Conservation (phyloP, 1,140 invertebrate genomes). For the Radopholus similis region DNA sequence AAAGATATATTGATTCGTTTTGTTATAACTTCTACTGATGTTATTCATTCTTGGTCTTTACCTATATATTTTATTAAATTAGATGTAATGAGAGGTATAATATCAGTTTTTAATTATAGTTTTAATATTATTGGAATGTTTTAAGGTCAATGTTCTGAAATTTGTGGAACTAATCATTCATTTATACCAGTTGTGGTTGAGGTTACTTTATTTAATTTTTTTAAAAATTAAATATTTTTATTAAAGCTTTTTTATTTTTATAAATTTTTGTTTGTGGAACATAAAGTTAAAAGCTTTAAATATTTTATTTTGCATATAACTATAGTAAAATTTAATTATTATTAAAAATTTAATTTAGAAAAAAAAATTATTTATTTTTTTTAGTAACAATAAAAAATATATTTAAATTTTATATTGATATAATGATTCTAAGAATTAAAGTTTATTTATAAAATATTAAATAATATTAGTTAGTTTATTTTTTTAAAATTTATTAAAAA, state of each 20-base stretch:
- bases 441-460: not conserved
- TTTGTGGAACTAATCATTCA: constrained; percentile 73
- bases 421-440: not conserved
- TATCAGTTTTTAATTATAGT: constrained; percentile 68
- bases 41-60: constrained; percentile 71
- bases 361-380: constrained; percentile 58
- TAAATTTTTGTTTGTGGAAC: constrained; percentile 51
- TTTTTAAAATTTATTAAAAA: not conserved
- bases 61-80: constrained; percentile 68
- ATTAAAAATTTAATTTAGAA: constrained; percentile 31
- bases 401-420: not conserved
- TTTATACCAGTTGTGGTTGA: constrained; percentile 74
- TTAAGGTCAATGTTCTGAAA: constrained; percentile 74
- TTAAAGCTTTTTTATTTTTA: constrained; percentile 50
- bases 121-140: constrained; percentile 67
- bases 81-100: constrained; percentile 69
- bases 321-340: constrained; percentile 28
- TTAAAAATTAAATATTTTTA: constrained; percentile 58
- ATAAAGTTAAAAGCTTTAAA: constrained; percentile 46
- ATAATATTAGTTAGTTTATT: not conserved
- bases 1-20: constrained; percentile 64
- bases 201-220: constrained; percentile 26
- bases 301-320: constrained; percentile 34
- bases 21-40: constrained; percentile 68
- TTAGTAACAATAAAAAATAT: constrained; percentile 27